These are phyloP conservation scores for Solenopsis invicta DNA, from an alignment of 1,140 invertebrate genomes.

Conservation along the genomic window DNA sequence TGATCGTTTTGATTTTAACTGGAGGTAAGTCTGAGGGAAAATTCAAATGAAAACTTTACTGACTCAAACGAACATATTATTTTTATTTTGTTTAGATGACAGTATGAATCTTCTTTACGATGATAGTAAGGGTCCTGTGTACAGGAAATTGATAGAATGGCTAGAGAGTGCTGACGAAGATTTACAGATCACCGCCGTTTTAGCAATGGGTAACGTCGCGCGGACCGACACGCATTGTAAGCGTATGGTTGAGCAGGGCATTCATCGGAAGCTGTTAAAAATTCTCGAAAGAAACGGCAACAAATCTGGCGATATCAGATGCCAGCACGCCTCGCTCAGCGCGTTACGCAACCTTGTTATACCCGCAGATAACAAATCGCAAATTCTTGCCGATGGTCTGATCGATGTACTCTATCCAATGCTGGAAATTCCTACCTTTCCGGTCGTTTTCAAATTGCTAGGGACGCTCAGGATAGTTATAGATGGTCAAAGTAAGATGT, in stretches of 20 bases:
- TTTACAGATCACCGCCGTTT: slow-evolving; percentile 92
- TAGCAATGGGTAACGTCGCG: slow-evolving; percentile 96
- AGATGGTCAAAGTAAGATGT: slow-evolving; percentile 91
- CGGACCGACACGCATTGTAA: slow-evolving; percentile 94
- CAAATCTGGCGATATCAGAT: slow-evolving; percentile 89
- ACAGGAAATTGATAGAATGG: slow-evolving; percentile 92
- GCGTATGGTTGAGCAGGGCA: slow-evolving; percentile 93
- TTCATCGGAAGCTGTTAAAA: slow-evolving; percentile 92
- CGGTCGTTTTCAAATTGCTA: slow-evolving; percentile 95
- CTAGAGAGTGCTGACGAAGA: slow-evolving; percentile 91
- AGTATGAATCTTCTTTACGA: slow-evolving; percentile 94
- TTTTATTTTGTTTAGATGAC: slow-evolving; percentile 89
- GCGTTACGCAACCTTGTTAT: slow-evolving; percentile 95
- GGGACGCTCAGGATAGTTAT: slow-evolving; percentile 95
- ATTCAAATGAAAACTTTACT: not conserved
- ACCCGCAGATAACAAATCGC: slow-evolving; percentile 91
- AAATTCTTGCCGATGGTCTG: slow-evolving; percentile 91
- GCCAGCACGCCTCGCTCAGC: slow-evolving; percentile 94
- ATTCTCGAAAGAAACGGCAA: slow-evolving; percentile 88
- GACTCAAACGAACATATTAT: not conserved
- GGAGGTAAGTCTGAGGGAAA: slow-evolving; percentile 89
- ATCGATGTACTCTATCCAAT: slow-evolving; percentile 91
- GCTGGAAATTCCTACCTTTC: slow-evolving; percentile 91
- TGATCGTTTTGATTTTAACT: slow-evolving; percentile 94
- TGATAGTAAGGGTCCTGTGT: slow-evolving; percentile 91